Conservation (phyloP, 2,888 invertebrate species). For the Ashinkailepas kermadecensis region DNA sequence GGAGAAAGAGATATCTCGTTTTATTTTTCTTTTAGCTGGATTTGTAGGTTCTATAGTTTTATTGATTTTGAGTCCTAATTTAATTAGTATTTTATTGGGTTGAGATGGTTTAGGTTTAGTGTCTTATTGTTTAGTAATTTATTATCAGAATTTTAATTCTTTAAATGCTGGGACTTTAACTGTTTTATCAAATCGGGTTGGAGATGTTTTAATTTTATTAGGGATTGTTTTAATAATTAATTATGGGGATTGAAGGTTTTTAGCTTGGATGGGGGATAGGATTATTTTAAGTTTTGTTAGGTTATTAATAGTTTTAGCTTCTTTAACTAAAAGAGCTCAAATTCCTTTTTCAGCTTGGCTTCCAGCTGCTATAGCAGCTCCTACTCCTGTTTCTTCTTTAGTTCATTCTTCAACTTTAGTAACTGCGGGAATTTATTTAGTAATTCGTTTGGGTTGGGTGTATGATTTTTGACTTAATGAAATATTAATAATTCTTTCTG, state of each 20-base stretch:
- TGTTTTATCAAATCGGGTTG: conserved; percentile 62
- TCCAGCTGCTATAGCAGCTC: conserved; percentile 67
- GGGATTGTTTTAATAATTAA: conserved; percentile 52
- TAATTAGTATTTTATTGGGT: conserved; percentile 61
- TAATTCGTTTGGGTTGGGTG: conserved; percentile 59
- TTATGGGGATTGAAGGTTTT: conserved; percentile 51
- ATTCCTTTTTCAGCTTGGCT: conserved; percentile 70
- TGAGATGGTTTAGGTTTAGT: conserved; percentile 65
- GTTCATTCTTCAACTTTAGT: conserved; percentile 72
- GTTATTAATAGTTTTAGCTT: conserved; percentile 46
- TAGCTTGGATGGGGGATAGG: conserved; percentile 47
- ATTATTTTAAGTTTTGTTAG: conserved; percentile 46
- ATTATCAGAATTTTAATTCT: conserved; percentile 60
- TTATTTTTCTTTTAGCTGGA: conserved; percentile 56
- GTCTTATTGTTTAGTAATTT: conserved; percentile 64
- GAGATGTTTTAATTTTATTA: conserved; percentile 60
- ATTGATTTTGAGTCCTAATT: conserved; percentile 60
- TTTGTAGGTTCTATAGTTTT: conserved; percentile 60
- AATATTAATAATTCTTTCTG: conserved; percentile 49
- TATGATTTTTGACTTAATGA: conserved; percentile 44
- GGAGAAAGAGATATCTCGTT: conserved; percentile 54
- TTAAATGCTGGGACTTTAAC: conserved; percentile 65
- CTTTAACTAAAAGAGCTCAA: conserved; percentile 70
- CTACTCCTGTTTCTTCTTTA: conserved; percentile 66
- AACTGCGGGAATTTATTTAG: conserved; percentile 64